These are phyloP conservation scores for Nasonia oneida DNA, from an alignment of 2,888 invertebrate genomes.

Conservation along the genomic window DNA sequence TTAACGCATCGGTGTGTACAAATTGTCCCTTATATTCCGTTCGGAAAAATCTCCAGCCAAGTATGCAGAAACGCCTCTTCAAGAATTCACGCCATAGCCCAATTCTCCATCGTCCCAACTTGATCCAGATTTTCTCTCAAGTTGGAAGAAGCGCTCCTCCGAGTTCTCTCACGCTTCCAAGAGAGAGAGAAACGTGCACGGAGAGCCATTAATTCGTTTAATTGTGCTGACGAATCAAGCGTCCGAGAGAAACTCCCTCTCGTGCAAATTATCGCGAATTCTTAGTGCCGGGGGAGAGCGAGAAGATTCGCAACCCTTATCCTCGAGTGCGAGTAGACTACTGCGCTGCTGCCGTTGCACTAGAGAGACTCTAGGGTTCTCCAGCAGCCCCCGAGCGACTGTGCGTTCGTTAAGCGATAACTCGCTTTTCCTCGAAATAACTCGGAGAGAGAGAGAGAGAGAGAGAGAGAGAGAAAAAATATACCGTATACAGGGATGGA, in stretches of 20 bases:
- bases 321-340: constrained; percentile 68
- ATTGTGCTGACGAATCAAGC: constrained; percentile 77
- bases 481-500: constrained; percentile 28
- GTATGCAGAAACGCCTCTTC: no score
- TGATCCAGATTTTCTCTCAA: constrained; percentile 12
- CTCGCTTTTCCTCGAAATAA: constrained; percentile 71
- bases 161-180: not conserved
- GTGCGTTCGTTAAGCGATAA: constrained; percentile 76
- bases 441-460: constrained; percentile 53
- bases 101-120: not conserved
- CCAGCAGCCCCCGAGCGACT: constrained; percentile 57
- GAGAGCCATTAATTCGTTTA: constrained; percentile 75
- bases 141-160: not conserved
- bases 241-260: constrained; percentile 66
- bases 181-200: constrained; percentile 24
- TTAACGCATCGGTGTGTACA: not conserved
- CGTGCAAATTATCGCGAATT: constrained; percentile 74
- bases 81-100: not conserved
- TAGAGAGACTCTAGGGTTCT: constrained; percentile 72
- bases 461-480: constrained; percentile 24
- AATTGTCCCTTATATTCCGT: not conserved
- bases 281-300: constrained; percentile 63
- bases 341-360: constrained; percentile 63
- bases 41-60: not conserved
- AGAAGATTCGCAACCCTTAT: constrained; percentile 70